These are phyloP conservation scores for Drosophila lacteicornis DNA, from an alignment of 1,140 invertebrate genomes.

Conservation along the genomic window DNA sequence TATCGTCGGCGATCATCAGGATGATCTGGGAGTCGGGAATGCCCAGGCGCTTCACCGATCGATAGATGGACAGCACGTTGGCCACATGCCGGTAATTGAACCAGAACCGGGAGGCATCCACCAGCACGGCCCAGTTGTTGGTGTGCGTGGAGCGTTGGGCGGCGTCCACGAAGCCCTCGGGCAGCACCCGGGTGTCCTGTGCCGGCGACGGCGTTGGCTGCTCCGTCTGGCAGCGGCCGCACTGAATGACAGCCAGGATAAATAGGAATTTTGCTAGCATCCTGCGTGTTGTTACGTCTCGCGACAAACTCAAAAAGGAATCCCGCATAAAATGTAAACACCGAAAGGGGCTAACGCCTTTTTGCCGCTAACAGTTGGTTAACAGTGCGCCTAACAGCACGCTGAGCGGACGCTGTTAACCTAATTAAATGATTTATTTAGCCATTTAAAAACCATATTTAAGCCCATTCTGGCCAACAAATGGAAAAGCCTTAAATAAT, in stretches of 20 bases:
- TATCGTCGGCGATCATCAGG: conserved; percentile 99
- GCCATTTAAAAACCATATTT: background rate
- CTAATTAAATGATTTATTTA: background rate
- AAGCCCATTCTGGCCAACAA: background rate
- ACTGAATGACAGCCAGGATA: background rate
- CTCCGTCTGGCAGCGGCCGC: background rate
- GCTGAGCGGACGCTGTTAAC: background rate
- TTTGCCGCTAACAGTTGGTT: background rate
- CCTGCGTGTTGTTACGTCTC: background rate
- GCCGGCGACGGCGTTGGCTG: background rate
- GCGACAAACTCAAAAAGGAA: background rate
- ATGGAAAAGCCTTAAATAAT: no score
- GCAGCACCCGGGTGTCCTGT: conserved; percentile 54
- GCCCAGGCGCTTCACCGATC: conserved; percentile 98
- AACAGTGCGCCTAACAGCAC: conserved; percentile 9
- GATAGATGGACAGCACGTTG: conserved; percentile 99
- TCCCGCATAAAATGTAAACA: conserved; percentile 1
- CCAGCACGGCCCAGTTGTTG: conserved; percentile 99
- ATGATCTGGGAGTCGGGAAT: conserved; percentile 99
- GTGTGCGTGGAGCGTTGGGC: conserved; percentile 89
- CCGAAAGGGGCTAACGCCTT: background rate
- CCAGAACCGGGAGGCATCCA: conserved; percentile 99
- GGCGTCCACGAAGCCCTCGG: conserved; percentile 71
- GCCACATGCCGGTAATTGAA: conserved; percentile 99
- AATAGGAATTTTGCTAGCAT: background rate